Conservation (phyloP, 2,888 invertebrate genomes). For the Spodoptera exigua region DNA sequence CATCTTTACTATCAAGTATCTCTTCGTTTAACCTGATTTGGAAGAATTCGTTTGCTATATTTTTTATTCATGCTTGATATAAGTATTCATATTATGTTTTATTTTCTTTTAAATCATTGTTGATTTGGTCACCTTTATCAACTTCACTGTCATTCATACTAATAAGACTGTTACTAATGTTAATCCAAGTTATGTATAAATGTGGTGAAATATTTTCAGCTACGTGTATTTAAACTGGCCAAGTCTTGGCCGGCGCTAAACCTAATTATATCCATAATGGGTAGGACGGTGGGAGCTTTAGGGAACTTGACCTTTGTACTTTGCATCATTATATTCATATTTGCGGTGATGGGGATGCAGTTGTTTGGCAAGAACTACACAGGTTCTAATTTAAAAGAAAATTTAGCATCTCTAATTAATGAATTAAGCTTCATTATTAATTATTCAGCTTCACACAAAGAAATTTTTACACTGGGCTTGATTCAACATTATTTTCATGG, state of each 20-base stretch:
- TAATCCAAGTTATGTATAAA: conserved; percentile 68
- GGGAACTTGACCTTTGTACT: conserved; percentile 98
- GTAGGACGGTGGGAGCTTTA: conserved; percentile 97
- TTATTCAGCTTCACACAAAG: conserved; percentile 87
- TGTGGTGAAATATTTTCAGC: conserved; percentile 91
- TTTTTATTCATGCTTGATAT: conserved; percentile 49
- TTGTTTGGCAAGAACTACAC: conserved; percentile 97
- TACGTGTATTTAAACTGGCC: conserved; percentile 98
- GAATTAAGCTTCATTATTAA: conserved; percentile 85
- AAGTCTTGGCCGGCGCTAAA: conserved; percentile 99
- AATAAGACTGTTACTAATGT: conserved; percentile 52
- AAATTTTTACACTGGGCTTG: conserved; percentile 87
- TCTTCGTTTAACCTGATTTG: conserved; percentile 28
- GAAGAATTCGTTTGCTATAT: conserved; percentile 45
- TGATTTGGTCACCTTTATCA: conserved; percentile 27
- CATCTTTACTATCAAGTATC: conserved; percentile 15
- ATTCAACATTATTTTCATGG: conserved; percentile 85
- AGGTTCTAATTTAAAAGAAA: conserved; percentile 89
- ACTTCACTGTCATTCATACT: conserved; percentile 32
- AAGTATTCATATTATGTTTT: conserved; percentile 12
- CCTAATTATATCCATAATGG: conserved; percentile 98
- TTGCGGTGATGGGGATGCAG: conserved; percentile 99
- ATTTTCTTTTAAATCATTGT: conserved; percentile 26
- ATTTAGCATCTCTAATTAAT: conserved; percentile 86
- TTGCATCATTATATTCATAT: conserved; percentile 98